Evolutionary conservation across 2,113 vertebrate genomes (phyloP).

Genomic region (Emydocephalus ijimae): DNA sequence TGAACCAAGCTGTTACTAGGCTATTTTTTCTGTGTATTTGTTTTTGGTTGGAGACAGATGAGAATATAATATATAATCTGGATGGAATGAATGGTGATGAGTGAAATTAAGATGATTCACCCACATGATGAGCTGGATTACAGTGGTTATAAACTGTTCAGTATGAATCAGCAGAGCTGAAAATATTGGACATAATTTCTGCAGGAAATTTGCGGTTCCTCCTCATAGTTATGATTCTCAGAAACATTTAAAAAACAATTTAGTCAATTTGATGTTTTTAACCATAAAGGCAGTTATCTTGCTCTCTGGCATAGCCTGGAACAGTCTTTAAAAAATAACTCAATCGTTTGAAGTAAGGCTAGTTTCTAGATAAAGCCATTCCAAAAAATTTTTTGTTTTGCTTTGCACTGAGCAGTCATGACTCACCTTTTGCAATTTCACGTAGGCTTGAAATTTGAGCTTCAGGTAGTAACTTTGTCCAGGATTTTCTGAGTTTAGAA

Average conservation of each 20-base stretch:
- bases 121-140: conserved; percentile 30
- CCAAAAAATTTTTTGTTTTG: background rate
- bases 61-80: conserved; percentile 44
- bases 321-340: background rate
- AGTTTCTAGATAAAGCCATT: conserved; percentile 1
- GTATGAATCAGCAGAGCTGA: conserved; percentile 54
- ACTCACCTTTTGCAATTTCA: conserved; percentile 14
- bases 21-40: conserved; percentile 9
- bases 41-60: conserved; percentile 32
- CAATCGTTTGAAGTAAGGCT: background rate
- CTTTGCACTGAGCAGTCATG: background rate
- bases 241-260: conserved; percentile 50
- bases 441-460: background rate
- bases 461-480: background rate
- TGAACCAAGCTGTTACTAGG: background rate
- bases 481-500: background rate
- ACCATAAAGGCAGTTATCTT: conserved; percentile 24
- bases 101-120: conserved; percentile 53
- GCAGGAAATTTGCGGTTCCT: conserved; percentile 45
- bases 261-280: conserved; percentile 37
- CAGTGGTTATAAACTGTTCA: conserved; percentile 37
- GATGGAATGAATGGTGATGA: conserved; percentile 42
- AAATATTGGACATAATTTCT: conserved; percentile 39
- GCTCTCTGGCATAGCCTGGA: background rate
- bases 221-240: conserved; percentile 51